Conservation (phyloP, 2,888 invertebrate genomes). For the Archaeoteleia sp. region DNA sequence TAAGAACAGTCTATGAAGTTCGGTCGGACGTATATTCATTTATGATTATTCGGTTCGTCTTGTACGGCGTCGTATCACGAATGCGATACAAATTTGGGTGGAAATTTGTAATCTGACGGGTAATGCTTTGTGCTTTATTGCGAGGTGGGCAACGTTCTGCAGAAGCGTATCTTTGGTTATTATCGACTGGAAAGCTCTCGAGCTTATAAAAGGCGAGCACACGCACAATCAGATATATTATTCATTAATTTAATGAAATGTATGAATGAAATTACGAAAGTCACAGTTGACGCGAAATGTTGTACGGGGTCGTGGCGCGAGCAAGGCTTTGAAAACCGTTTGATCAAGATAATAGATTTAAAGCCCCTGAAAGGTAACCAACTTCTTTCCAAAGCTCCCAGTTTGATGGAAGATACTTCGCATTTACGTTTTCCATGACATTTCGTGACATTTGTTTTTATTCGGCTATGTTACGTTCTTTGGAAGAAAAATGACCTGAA, state of each 20-base stretch:
- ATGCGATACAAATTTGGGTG: neutral
- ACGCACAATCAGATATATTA: conserved; percentile 27
- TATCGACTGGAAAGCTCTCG: conserved; percentile 3
- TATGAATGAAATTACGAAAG: conserved; percentile 29
- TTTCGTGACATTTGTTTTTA: conserved; percentile 22
- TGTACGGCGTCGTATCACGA: neutral
- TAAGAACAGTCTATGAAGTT: neutral
- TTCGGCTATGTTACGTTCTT: conserved; percentile 30
- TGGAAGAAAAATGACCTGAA: no score
- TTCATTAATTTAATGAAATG: conserved; percentile 46
- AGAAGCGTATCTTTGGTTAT: conserved; percentile 12
- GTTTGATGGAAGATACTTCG: conserved; percentile 32
- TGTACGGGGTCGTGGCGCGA: conserved; percentile 24
- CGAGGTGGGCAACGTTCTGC: neutral
- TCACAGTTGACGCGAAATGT: conserved; percentile 29
- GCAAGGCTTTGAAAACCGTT: conserved; percentile 37
- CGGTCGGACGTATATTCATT: neutral
- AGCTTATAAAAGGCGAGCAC: conserved; percentile 4
- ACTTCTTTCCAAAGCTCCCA: conserved; percentile 23
- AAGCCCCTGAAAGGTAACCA: conserved; percentile 31
- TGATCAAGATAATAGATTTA: conserved; percentile 50
- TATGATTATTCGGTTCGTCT: neutral
- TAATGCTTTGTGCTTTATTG: neutral
- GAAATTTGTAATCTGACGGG: neutral
- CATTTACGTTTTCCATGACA: conserved; percentile 20